Base-by-base conservation (phyloP, 2,113 vertebrate species). In the Willisornis vidua region DNA sequence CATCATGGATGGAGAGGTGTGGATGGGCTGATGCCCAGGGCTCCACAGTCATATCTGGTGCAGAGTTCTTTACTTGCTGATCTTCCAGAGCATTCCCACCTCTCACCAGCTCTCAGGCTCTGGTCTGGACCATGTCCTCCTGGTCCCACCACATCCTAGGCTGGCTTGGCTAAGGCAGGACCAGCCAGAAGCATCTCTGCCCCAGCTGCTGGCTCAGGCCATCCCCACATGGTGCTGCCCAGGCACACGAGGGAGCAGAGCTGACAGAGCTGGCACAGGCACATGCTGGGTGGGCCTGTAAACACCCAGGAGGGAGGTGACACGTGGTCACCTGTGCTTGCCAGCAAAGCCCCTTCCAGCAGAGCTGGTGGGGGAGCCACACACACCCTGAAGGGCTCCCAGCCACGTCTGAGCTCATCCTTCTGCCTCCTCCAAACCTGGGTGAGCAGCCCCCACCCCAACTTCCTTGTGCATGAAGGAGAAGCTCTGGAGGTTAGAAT, bases 41-140 rank as follows among this genome's bases (percentile, higher is more conserved):
- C 46, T 77, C 20, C 15, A 28, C 31, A 29, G 68, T 13, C 2
- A 1, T 19, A 31, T 8, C 87, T 63, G 55, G 19, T n/a, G 22
- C 20, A 55, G 43, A 3, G 37, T 13, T 68, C 28, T 18, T 43
- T 61, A 10, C 0, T 0, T 29, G 25, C 15, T 1, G 0, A 14
- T 19, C 35, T 80, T 76, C 31, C 13, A 75, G 58, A 81, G 45
- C 43, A 23, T 33, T 20, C 19, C 3, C 9, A 10, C 22, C 14
- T 63, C 76, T 63, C 43, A 37, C 43, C 49, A 66, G 12, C 46
- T 45, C 63, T 46, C 46, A 6, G 43, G 33, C 23, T 46, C 13
- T 37, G 39, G 19, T 75, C 55, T 45, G 33, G 37, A 12, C 31
- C 9, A 10, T 0, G 0, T 3, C 0, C 41, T 39, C 31, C 43